Evolutionary conservation across 2,888 invertebrate genomes (phyloP).

Genomic region (Falcaria lacertinaria): DNA sequence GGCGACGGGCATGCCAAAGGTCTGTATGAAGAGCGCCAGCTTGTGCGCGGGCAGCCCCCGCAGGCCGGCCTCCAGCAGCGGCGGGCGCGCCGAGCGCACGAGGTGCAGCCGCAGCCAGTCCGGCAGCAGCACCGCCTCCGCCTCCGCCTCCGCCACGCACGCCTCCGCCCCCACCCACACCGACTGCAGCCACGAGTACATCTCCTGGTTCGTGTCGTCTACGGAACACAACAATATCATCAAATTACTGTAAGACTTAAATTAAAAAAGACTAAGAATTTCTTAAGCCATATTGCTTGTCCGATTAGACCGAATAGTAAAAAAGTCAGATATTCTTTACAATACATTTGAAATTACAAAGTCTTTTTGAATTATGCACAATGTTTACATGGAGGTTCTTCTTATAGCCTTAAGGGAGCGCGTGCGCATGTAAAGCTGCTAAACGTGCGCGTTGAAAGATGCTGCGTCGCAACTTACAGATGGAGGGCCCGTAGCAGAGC

Average conservation of each 20-base stretch:
- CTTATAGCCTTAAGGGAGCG: too few species aligned
- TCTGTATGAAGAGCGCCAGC: constrained; percentile 95
- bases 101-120: constrained; percentile 96
- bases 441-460: too few species aligned
- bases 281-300: too few species aligned
- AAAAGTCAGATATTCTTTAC: too few species aligned
- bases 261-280: not conserved
- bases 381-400: too few species aligned
- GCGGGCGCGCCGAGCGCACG: constrained; percentile 90
- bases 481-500: constrained; percentile 64
- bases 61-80: constrained; percentile 92
- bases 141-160: constrained; percentile 84
- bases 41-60: constrained; percentile 92
- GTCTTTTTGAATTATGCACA: too few species aligned
- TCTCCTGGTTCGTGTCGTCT: constrained; percentile 76
- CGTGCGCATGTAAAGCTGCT: too few species aligned
- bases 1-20: constrained; percentile 95
- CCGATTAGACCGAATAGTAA: too few species aligned
- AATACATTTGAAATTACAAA: too few species aligned
- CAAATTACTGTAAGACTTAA: not conserved
- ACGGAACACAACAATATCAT: not conserved
- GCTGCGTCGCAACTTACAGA: too few species aligned
- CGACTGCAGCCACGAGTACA: constrained; percentile 82
- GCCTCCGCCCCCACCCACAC: constrained; percentile 90
- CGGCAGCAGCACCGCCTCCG: constrained; percentile 90